Evolutionary conservation across 2,113 vertebrate genomes (phyloP), one percentile per base, ranked within the genome.

Genomic region (Scartelaos histophorus): DNA sequence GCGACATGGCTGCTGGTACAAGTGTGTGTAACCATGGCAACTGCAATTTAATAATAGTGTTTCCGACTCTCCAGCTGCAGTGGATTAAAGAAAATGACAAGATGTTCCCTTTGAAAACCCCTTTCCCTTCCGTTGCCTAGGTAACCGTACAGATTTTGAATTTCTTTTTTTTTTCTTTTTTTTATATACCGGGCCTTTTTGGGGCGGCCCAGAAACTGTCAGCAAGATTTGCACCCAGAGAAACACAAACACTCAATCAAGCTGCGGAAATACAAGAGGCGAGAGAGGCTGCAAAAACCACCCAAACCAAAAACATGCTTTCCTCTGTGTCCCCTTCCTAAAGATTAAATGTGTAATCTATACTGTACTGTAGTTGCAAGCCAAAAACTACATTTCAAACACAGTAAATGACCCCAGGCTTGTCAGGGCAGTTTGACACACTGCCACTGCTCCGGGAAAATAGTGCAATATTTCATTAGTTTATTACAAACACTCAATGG

Each of bases 21-120:
- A 98, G 97, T 92, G 87, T 76, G 89, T 90, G 97, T 98, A 94
- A 93, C 95, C 95, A 98, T 98, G 90, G 98, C 93, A 97, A 98
- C 97, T 93, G 95, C 95, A 96, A 96, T 96, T 96, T 98, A 97
- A 97, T 98, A 98, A 97, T 90, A 94, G 92, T 92, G 91, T 96
- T 57, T 96, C 95, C 89, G 93, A 92, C 95, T 95, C 96, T 96
- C 96, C 96, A 98, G 96, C 97, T 96, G 96, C 97, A 96, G 92
- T 90, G 96, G 96, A 98, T 98, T 98, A 98, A 97, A 98, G 97
- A 96, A 97, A 98, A 98, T 97, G 97, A 98, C 97, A 98, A 98
- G 96, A 98, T 96, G 95, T 96, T 97, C 96, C 93, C 94, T 97
- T 96, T 95, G 93, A 97, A 96, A 97, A 97, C 95, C 95, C 56